Evolutionary conservation across 2,888 invertebrate species (phyloP), one percentile per base, ranked within the genome.

Genomic region (Watsonalla cultraria): DNA sequence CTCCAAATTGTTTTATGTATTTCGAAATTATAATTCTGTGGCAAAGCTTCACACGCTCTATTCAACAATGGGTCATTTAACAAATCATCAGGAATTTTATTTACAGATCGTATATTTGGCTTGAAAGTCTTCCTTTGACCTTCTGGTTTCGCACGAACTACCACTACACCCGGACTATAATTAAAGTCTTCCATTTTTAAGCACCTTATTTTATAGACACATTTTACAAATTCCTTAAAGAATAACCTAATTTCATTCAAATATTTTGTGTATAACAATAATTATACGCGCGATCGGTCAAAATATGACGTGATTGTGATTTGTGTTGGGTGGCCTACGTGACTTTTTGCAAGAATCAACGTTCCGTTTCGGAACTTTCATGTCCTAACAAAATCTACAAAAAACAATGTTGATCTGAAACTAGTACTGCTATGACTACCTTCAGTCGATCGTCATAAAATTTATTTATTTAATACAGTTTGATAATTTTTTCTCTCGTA

Each of bases 1-100:
- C 98, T 94, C 99, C 99, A 99, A 81, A 99, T 95, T 0, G 99
- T 99, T 84, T 99, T 99, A 57, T 96, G 96, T 64, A 99, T 94
- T 93, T 99, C 99, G 83, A 99, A 99, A 81, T 98, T 99, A 78
- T 99, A 99, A 89, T 99, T 99, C 39, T 93, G 84, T 2, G 99
- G 99, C 52, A 99, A 91, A 45, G 92, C 90, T 70, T 93, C 92
- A 57, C 96, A 94, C 0, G 96, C 95, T 74, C 92, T 90, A 72
- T 95, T 94, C 34, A 98, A 79, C 61, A 94, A 74, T 13, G 94
- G 92, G 85, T 97, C 94, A 67, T 96, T 93, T 24, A 96, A 80
- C 51, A 98, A 92, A 66, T 95, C 94, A 61, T 94, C 93, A 0
- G 97, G 97, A 65, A 97, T 95, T 86, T 95, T 96, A 79, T 94